Evolutionary conservation across 2,888 invertebrate species (phyloP), one percentile per base, ranked within the genome.

Genomic region (Papilio demoleus): DNA sequence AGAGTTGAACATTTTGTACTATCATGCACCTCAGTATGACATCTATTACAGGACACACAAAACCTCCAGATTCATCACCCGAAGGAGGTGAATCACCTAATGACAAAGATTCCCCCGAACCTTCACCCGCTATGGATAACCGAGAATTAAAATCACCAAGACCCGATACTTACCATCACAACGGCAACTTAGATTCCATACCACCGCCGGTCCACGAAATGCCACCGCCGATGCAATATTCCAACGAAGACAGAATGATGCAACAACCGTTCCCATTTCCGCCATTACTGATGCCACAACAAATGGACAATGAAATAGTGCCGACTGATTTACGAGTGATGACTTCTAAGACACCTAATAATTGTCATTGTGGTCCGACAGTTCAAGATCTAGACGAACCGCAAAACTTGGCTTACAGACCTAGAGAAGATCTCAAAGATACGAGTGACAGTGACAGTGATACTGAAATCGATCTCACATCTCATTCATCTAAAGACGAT

Each of bases 381-480:
- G 75, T 68, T 4, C 73, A 77, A 66, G 81, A 83, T 42, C 70
- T 81, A 38, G 84, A 90, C 0, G 86, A 90, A 58, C 92, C 90
- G 0, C 89, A 91, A 68, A 90, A 92, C 70, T 76, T 92, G 65
- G 90, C 90, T 1, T 92, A 88, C 69, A 83, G 86, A 34, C 81
- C 81, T 11, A 79, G 82, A 71, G 77, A 84, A 69, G 81, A 81
- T 5, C 82, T 83, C 0, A 83, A 82, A 68, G 87, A 87, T 24
- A 79, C 81, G 9, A 88, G 86, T 61, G 92, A 92, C 38, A 92
- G 92, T 68, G 93, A 93, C 47, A 91, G 88, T 67, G 93, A 93
- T 69, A 81, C 93, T 1, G 93, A 93, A 79, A 93, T 93, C 58
- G 93, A 93, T 82, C 81, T 93, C 2, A 93, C 93, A 0, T 93